phyloP scores from a whole-genome alignment of 2,113 vertebrate species.

The Okapia johnstoni region DNA sequence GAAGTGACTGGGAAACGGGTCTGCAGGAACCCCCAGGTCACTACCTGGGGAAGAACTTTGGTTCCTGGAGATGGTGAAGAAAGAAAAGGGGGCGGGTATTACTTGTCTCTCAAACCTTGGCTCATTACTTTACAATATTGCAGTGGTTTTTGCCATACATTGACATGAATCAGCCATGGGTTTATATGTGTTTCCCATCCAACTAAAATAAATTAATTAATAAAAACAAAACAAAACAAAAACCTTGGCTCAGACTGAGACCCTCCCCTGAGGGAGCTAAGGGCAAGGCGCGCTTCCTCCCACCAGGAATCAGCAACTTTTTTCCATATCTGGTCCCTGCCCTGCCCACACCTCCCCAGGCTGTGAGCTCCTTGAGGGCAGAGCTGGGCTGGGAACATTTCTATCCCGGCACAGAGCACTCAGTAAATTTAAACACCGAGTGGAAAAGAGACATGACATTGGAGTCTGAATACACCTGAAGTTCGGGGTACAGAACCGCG shows the following conservation, averaged over 20 bases:
- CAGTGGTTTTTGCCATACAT: too few species aligned
- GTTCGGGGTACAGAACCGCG: background rate
- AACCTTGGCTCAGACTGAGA: background rate
- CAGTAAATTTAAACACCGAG: background rate
- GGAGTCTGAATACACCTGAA: background rate
- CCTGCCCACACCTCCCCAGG: background rate
- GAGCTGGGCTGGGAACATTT: background rate
- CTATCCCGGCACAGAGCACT: background rate
- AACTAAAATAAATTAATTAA: too few species aligned
- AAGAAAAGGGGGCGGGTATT: background rate
- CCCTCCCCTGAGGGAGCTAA: fast-evolving
- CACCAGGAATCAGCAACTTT: background rate
- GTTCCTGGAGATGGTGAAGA: background rate
- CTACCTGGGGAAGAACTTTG: background rate
- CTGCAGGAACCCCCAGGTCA: too few species aligned
- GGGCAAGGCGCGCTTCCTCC: background rate
- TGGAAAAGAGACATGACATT: background rate
- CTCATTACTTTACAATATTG: too few species aligned
- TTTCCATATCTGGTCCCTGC: background rate
- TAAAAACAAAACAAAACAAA: background rate
- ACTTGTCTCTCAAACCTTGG: background rate
- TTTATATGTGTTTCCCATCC: too few species aligned
- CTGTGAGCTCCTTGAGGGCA: background rate
- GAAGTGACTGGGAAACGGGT: background rate
- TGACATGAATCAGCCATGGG: too few species aligned